phyloP scores from a whole-genome alignment of 2,113 vertebrate species.

The Ranitomeya variabilis region DNA sequence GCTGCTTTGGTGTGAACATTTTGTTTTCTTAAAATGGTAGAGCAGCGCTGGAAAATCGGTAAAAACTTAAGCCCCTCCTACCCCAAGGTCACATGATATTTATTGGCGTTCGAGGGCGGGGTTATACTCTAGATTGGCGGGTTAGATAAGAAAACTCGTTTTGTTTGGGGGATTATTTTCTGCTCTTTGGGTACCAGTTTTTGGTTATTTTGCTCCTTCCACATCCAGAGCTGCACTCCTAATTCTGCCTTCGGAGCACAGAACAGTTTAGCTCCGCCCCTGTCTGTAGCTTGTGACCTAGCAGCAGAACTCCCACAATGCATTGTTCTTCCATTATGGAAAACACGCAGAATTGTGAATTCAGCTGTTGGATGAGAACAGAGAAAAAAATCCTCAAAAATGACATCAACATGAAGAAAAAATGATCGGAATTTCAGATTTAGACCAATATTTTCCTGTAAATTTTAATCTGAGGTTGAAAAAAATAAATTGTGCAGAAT shows the following conservation, averaged over 20 bases:
- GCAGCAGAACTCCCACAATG: not conserved
- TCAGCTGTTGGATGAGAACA: not conserved
- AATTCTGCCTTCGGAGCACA: not conserved
- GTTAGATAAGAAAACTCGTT: too few relatives aligned
- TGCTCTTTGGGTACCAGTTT: not conserved
- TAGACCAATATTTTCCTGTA: too few relatives aligned
- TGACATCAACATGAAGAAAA: not conserved
- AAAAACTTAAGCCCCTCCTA: not conserved
- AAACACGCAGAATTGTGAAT: not conserved
- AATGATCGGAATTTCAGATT: too few relatives aligned
- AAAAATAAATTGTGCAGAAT: not conserved
- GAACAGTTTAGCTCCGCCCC: not conserved
- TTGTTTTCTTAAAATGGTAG: not conserved
- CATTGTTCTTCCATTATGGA: not conserved
- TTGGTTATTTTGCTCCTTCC: not conserved
- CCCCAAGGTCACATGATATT: too few relatives aligned
- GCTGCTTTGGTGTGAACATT: not conserved
- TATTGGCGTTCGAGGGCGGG: not conserved
- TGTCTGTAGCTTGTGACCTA: not conserved
- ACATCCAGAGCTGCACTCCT: not conserved
- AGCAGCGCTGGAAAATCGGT: not conserved
- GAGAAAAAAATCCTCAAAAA: not conserved
- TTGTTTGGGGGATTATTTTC: not conserved
- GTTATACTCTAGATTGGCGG: not conserved
- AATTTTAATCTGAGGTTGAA: not conserved